Evolutionary conservation across 2,888 invertebrate genomes (phyloP).

Genomic region (Harmothoe impar): DNA sequence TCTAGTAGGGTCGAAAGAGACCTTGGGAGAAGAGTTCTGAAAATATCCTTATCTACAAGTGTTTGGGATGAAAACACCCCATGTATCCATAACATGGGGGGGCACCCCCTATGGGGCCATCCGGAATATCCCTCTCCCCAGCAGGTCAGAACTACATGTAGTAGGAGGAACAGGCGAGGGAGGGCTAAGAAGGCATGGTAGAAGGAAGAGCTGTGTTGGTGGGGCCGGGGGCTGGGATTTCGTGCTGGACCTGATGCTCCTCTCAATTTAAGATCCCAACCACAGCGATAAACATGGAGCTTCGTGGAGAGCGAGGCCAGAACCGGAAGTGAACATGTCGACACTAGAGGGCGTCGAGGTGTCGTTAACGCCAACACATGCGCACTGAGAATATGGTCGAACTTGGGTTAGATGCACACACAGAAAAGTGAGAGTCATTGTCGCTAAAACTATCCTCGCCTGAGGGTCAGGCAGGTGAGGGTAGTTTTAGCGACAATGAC

Average conservation of each 20-base stretch:
- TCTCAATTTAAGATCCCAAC: not conserved
- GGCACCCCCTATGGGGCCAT: not conserved
- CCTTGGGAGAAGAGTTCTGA: not conserved
- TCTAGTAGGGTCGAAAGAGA: too few species aligned
- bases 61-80: slow-evolving; percentile 6
- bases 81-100: not conserved
- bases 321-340: not conserved
- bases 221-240: not conserved
- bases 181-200: not conserved
- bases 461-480: too few species aligned
- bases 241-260: not conserved
- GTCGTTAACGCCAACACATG: too few species aligned
- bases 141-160: too few species aligned
- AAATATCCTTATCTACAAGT: slow-evolving; percentile 15
- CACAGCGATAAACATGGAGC: not conserved
- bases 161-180: not conserved
- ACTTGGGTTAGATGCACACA: too few species aligned
- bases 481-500: too few species aligned
- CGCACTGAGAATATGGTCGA: too few species aligned
- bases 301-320: not conserved
- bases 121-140: not conserved
- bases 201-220: not conserved
- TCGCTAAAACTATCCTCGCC: too few species aligned
- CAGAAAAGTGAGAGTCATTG: too few species aligned
- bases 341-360: not conserved